Evolutionary conservation across 1,140 invertebrate genomes (phyloP), one percentile per base, ranked within the genome.

Genomic region (Lethocerus indicus): DNA sequence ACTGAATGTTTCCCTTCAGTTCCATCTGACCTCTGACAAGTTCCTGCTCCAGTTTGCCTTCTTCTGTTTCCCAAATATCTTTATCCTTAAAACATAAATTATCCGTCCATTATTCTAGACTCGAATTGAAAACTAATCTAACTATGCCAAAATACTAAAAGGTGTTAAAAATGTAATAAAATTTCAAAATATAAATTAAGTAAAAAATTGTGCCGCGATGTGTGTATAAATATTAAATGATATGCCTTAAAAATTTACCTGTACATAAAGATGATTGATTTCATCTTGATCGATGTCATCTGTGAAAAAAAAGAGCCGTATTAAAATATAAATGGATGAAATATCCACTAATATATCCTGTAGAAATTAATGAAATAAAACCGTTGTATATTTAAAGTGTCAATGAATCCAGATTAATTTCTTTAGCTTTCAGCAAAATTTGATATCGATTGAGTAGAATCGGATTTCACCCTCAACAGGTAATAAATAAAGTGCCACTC

Each of bases 51-150:
- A 27, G 7, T 20, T 29, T 7, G 7, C 23, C 28, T 5, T 37
- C 26, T n/a, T 48, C 28, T 14, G 9, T 29, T 28, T 37, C 35
- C 28, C 25, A 36, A 9, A 23, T n/a, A 16, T 20, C 37, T 40
- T n/a, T 16, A 40, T 40, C 37, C n/a, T 20, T 40, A 5, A 20
- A 16, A n/a, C 6, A 40, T 36, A 18, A 45, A 41, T 6, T 49
- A 47, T 47, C 24, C 32, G 25, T 13, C 16, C 16, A 29, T 16
- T 23, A 13, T 37, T 47, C 28, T 21, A n/a, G 16, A 9, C 20
- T n/a, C 24, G 12, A 16, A 41, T 23, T 0, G 57, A 59, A 44
- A 59, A 65, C 24, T 59, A 52, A 44, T 45, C 58, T 27, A 53
- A 50, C 36, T 56, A 56, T 3, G 55, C 37, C 13, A 56, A 49